Percentiles rank a stretch among this genome's conserved stretches.
Evolutionary conservation across 92 coral and sea anemone genomes (phyloP).

Genomic region (Epizoanthus ramosus): DNA sequence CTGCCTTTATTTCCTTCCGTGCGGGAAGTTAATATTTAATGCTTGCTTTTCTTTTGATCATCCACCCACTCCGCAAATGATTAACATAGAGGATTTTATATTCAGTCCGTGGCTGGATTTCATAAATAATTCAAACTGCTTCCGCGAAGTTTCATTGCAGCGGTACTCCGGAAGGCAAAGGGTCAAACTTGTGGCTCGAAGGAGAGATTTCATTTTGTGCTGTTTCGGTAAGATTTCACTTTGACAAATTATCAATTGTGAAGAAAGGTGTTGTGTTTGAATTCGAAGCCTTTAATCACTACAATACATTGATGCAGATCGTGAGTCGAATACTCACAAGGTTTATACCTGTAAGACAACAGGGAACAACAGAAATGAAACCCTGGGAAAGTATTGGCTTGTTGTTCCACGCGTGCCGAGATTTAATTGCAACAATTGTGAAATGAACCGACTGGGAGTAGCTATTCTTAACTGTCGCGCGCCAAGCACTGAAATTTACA

Average conservation of each 20-base stretch:
- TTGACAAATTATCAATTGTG: not conserved
- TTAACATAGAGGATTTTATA: constrained; percentile 80
- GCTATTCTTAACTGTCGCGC: not conserved
- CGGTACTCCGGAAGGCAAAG: constrained; percentile 26
- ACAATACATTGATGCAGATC: not conserved
- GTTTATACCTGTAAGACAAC: not conserved
- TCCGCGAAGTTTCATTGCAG: constrained; percentile 36
- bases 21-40: constrained; percentile 87
- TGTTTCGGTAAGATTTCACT: not conserved
- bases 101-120: constrained; percentile 71
- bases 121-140: constrained; percentile 87
- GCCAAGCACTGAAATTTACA: not conserved
- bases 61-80: constrained; percentile 81
- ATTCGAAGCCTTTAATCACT: not conserved
- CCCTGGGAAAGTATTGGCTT: not conserved
- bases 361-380: not conserved
- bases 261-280: constrained; percentile 5
- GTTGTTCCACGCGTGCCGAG: constrained; percentile 1
- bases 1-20: constrained; percentile 54
- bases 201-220: not conserved
- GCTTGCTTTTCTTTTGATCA: constrained; percentile 58
- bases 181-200: not conserved
- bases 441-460: not conserved
- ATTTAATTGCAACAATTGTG: constrained; percentile 19
- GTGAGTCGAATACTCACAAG: not conserved